Evolutionary conservation across 2,113 vertebrate species (phyloP).

Genomic region (Cichladusa arquata): DNA sequence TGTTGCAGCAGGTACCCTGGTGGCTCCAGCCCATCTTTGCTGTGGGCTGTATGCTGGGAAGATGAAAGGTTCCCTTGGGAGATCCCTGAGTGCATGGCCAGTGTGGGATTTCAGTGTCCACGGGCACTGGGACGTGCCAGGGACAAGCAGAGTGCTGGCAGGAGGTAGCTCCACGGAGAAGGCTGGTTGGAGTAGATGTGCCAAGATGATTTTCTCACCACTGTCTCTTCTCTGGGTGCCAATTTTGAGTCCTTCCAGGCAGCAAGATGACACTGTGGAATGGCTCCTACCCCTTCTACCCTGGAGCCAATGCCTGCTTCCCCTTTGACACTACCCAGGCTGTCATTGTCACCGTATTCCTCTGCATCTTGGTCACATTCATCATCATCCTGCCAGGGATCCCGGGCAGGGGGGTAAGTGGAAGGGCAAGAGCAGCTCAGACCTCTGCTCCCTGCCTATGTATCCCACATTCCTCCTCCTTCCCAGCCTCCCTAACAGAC

Average conservation of each 20-base stretch:
- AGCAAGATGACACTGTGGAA: conserved; percentile 87
- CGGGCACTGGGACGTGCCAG: accelerated
- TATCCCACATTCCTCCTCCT: neutral
- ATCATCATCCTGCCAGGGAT: conserved; percentile 91
- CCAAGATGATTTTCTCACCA: neutral
- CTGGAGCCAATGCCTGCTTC: conserved; percentile 71
- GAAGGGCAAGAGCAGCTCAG: neutral
- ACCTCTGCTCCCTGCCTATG: neutral
- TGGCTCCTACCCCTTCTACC: conserved; percentile 89
- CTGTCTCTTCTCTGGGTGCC: neutral
- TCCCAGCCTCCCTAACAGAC: neutral
- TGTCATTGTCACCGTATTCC: conserved; percentile 82
- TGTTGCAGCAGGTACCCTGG: accelerated
- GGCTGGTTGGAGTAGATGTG: neutral
- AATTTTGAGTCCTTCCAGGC: neutral
- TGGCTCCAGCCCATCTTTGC: neutral
- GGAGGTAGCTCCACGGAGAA: neutral
- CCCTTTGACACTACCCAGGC: conserved; percentile 77
- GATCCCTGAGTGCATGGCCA: accelerated
- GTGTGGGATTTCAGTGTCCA: accelerated
- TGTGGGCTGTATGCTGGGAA: neutral
- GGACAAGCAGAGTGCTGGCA: accelerated
- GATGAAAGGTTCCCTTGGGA: accelerated
- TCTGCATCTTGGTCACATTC: conserved; percentile 74
- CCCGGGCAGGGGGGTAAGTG: conserved; percentile 86